These are phyloP conservation scores for Aphaenogaster floridana DNA, from an alignment of 1,140 invertebrate species.

Conservation along the genomic window DNA sequence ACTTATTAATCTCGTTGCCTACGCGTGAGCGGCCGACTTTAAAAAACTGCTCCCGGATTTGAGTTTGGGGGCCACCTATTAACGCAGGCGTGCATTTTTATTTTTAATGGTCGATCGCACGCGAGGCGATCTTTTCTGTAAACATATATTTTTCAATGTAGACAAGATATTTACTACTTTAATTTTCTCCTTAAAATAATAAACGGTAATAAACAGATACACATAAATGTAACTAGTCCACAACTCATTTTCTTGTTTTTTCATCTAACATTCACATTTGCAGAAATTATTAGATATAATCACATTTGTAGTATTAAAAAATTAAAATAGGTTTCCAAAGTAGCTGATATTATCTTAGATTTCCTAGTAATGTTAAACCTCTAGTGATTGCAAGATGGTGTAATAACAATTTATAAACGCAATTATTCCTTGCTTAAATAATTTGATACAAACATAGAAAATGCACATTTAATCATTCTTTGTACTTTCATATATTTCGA, in stretches of 20 bases:
- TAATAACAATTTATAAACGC: neutral
- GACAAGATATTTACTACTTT: neutral
- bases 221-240: neutral
- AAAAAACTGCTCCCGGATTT: conserved; percentile 46
- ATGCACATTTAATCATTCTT: neutral
- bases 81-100: conserved; percentile 21
- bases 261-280: conserved; percentile 2
- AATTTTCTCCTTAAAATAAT: conserved; percentile 7
- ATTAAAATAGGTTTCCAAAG: neutral
- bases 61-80: conserved; percentile 37
- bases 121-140: conserved; percentile 9
- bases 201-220: neutral
- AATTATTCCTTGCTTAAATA: neutral
- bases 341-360: neutral
- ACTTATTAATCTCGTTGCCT: conserved; percentile 46
- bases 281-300: neutral
- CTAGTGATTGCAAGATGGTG: neutral
- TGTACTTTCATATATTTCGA: neutral
- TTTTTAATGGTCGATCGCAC: conserved; percentile 23
- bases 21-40: conserved; percentile 2
- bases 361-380: neutral
- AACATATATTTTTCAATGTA: conserved; percentile 21
- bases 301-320: neutral
- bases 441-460: neutral
- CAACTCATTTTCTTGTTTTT: neutral